Conservation (phyloP, 2,113 vertebrate species). For the Spilogale gracilis region DNA sequence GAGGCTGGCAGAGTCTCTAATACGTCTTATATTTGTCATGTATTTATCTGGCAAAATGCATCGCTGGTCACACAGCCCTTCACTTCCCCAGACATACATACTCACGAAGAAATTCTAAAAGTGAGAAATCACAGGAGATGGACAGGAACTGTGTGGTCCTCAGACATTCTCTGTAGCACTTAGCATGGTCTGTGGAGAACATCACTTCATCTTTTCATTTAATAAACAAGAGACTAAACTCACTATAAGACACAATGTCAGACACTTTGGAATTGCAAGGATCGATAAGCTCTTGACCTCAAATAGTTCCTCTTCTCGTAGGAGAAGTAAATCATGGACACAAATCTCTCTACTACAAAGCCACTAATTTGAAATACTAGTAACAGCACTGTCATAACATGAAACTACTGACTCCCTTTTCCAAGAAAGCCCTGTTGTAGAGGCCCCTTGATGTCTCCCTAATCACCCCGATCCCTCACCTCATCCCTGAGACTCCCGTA, state of each 20-base stretch:
- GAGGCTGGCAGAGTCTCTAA: background rate
- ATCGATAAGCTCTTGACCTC: background rate
- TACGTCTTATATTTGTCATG: fast-evolving
- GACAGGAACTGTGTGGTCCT: background rate
- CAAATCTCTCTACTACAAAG: background rate
- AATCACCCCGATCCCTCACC: background rate
- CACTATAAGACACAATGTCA: background rate
- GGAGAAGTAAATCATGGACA: background rate
- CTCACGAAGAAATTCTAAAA: background rate
- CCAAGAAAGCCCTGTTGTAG: background rate
- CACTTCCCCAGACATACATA: background rate
- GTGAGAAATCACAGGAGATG: background rate
- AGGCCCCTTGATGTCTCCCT: background rate
- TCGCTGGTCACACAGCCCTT: background rate
- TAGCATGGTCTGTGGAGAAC: background rate
- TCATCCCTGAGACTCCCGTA: background rate
- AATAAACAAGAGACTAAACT: background rate
- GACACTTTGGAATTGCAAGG: background rate
- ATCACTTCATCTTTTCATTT: background rate
- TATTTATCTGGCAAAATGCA: background rate
- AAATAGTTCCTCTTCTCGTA: background rate
- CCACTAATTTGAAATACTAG: background rate
- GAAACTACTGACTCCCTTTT: background rate
- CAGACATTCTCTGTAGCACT: background rate
- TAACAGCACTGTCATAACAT: background rate